Base-by-base conservation (phyloP, 2,113 vertebrate species). In the Callionymus lyra region DNA sequence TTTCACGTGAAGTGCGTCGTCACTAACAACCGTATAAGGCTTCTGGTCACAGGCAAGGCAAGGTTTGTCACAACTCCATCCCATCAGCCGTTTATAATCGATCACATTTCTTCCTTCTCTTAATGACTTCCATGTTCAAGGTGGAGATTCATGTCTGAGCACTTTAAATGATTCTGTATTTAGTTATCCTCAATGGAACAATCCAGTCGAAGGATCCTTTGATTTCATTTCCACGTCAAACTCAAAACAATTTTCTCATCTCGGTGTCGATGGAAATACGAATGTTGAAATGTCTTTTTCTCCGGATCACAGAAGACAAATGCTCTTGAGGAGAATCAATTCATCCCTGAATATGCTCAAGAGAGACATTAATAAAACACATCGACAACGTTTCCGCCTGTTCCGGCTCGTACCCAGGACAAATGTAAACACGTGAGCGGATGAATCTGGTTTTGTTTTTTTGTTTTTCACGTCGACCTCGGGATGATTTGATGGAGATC, bases 21-120 rank as follows among this genome's bases (percentile, higher is more conserved):
- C 47, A 58, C 50, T 65, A 31, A 68, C 46, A 31, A 74, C 50
- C 68, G 61, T 16, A 41, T 80, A 74, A 76, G 73, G 68, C 72
- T 72, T 76, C 53, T 16, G 72, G 67, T 67, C 70, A 48, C 59
- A 47, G 53, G 47, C 63, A 72, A 72, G 63, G 68, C 63, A 72
- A 68, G 47, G 53, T 35, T 54, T 48, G 36, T 75, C 56, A 42
- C 59, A 44, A 38, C 53, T 70, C 47, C 49, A 49, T 62, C 41
- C 41, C 41, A 35, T 14, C 54, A 53, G 62, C 53, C 49, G 42
- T 43, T 63, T 71, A 69, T 64, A 74, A 69, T 66, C 58, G 58
- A 8, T 27, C 21, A 27, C 8, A 5, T 27, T 4, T 27, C 21
- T 8, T 8, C 8, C 21, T 27, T 27, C 8, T 27, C 4, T 27